phyloP scores from a whole-genome alignment of 2,888 invertebrate species.

The Euplexia lucipara region DNA sequence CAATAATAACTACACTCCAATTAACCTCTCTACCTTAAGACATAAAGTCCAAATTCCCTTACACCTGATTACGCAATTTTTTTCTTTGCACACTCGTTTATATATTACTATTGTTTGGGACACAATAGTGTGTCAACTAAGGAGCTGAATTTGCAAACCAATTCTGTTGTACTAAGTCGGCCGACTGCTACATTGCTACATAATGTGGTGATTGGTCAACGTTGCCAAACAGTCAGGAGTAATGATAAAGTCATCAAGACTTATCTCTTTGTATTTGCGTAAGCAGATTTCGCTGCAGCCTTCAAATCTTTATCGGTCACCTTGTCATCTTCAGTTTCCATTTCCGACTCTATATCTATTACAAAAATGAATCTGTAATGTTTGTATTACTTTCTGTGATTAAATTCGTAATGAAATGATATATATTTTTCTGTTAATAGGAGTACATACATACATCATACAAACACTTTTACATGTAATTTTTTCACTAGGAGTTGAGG shows the following conservation, averaged over 20 bases:
- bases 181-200: slow-evolving; percentile 55
- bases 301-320: slow-evolving; percentile 13
- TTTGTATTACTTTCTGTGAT: slow-evolving; percentile 9
- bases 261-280: slow-evolving; percentile 41
- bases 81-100: slow-evolving; percentile 54
- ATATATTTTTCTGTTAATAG: too few species aligned
- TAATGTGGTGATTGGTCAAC: slow-evolving; percentile 39
- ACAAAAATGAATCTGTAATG: not conserved
- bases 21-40: slow-evolving; percentile 12
- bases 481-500: too few species aligned
- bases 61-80: slow-evolving; percentile 52
- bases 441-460: too few species aligned
- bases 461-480: too few species aligned
- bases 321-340: not conserved
- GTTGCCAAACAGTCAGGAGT: slow-evolving; percentile 48
- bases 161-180: slow-evolving; percentile 58
- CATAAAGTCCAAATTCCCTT: slow-evolving; percentile 54
- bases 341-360: not conserved
- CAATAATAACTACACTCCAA: slow-evolving; percentile 3
- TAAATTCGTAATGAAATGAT: too few species aligned
- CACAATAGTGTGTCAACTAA: slow-evolving; percentile 76
- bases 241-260: slow-evolving; percentile 56
- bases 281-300: slow-evolving; percentile 24
- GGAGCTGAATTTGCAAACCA: slow-evolving; percentile 72
- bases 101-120: slow-evolving; percentile 74